phyloP scores from a whole-genome alignment of 2,888 invertebrate species.

The Diogma glabrata region DNA sequence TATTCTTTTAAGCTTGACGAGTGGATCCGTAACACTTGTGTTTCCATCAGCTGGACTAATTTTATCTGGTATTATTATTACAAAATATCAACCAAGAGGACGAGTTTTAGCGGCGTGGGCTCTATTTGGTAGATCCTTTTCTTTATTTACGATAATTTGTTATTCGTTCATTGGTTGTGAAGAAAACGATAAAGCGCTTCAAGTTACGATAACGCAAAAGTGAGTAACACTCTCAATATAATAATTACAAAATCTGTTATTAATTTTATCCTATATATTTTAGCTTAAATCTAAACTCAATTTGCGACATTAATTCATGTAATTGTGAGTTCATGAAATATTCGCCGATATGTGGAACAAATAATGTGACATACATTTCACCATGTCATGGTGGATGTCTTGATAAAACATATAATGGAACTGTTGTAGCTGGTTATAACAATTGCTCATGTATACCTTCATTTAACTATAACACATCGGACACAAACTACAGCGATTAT shows the following conservation, averaged over 20 bases:
- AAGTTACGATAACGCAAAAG: background rate
- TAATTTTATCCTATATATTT: background rate
- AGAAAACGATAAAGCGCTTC: background rate
- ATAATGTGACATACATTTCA: conserved; percentile 48
- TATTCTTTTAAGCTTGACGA: too few species aligned
- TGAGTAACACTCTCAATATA: background rate
- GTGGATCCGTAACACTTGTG: background rate
- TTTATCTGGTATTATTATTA: background rate
- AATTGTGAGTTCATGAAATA: conserved; percentile 51
- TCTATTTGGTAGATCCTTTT: background rate
- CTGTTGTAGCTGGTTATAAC: conserved; percentile 34
- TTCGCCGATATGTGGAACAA: conserved; percentile 50
- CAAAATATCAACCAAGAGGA: background rate
- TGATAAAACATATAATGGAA: conserved; percentile 25
- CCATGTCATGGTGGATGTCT: conserved; percentile 60
- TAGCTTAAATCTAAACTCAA: background rate
- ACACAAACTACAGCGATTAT: too few species aligned
- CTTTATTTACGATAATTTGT: background rate
- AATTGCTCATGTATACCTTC: conserved; percentile 43
- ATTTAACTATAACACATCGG: too few species aligned
- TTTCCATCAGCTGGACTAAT: background rate
- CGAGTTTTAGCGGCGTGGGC: background rate
- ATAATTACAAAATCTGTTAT: background rate
- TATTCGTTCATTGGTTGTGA: background rate
- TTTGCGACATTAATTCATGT: conserved; percentile 29